Conservation (phyloP, 2,113 vertebrate genomes). For the Perca flavescens region DNA sequence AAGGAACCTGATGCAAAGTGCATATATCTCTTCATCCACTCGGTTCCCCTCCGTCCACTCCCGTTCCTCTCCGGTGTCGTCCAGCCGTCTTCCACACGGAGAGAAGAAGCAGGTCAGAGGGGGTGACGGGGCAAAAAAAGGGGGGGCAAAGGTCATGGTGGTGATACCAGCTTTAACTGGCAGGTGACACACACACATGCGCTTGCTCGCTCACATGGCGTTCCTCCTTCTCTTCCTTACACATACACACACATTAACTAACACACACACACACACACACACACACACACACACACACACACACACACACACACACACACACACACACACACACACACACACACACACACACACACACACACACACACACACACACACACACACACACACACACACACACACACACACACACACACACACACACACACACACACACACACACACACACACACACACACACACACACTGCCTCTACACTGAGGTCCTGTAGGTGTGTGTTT, state of each 20-base stretch:
- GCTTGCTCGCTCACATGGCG: constrained; percentile 35
- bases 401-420: constrained; percentile 14
- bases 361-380: background rate
- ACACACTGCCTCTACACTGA: constrained; percentile 70
- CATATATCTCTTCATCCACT: constrained; percentile 84
- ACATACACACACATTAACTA: no score
- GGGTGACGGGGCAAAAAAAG: constrained; percentile 58
- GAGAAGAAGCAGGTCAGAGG: constrained; percentile 74
- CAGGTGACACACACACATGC: constrained; percentile 42
- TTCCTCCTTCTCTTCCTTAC: constrained; percentile 34
- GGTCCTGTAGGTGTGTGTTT: constrained; percentile 72
- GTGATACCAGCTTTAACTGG: constrained; percentile 66
- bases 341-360: constrained; percentile 1
- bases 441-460: background rate
- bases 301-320: constrained; percentile 16
- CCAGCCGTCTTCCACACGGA: constrained; percentile 78
- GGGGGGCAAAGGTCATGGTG: constrained; percentile 74
- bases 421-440: constrained; percentile 13
- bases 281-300: constrained; percentile 1
- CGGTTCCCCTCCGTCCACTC: constrained; percentile 45
- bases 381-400: no score
- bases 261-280: background rate
- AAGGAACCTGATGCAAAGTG: constrained; percentile 92
- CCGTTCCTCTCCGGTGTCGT: constrained; percentile 21
- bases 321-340: constrained; percentile 1